Base-by-base conservation (phyloP, 1,140 invertebrate species). In the Cotesia vestalis region DNA sequence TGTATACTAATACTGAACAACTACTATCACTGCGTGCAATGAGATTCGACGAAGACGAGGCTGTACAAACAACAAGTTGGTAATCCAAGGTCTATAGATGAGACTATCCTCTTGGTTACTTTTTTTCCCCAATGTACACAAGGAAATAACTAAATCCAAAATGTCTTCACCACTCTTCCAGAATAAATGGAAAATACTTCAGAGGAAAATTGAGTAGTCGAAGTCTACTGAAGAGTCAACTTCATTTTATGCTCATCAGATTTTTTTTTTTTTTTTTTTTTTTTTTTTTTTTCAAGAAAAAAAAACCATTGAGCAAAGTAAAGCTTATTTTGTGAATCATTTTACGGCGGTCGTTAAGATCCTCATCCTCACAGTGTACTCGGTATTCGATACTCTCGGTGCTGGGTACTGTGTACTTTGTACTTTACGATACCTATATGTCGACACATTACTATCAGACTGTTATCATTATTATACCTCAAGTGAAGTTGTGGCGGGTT, bases 61-160 rank as follows among this genome's bases (percentile, higher is more conserved):
- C 62, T 66, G 62, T 62, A 63, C 69, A 63, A 71, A 71, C 69
- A 70, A 70, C 69, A 71, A 71, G 69, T 71, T 71, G 69, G 69
- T 71, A 71, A 71, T 71, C 69, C 69, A 66, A 53, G 61, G 62
- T 71, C 62, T 66, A 64, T 36, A 51, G 57, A 57, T 69, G 57
- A n/a, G 51, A 62, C 14, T 66, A 59, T 53, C 27, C n/a, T 35
- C 40, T 53, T 55, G 34, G 14, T 68, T 68, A 51, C 20, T 34
- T 57, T 68, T 68, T 68, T 57, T 68, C 55, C 14, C 27, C 11
- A 36, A 12, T 34, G 34, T 35, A 14, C 52, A 55, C 17, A 57
- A 68, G 55, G 52, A 68, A 68, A 68, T 68, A 46, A 46, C 40
- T 9, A 46, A 46, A 46, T 46, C 40, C 40, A 46, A 46, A 46